These are phyloP conservation scores for Phyto melanocephala DNA, from an alignment of 2,888 invertebrate species.

Conservation along the genomic window DNA sequence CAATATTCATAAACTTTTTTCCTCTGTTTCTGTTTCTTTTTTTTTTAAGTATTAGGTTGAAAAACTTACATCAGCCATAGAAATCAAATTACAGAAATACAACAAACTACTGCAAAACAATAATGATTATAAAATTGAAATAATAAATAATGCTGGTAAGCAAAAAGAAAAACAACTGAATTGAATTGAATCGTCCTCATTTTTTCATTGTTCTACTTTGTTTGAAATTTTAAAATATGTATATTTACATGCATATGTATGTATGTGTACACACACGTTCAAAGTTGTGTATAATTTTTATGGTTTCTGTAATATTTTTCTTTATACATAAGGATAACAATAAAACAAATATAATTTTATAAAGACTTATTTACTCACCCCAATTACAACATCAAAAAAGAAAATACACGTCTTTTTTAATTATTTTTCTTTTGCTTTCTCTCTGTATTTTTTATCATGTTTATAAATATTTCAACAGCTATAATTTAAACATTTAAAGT, in stretches of 20 bases:
- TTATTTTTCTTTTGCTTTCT: too few species aligned
- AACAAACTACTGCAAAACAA: too few species aligned
- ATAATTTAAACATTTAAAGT: too few species aligned
- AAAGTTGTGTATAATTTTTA: too few species aligned
- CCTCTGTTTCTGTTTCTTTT: background rate
- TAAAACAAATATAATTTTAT: too few species aligned
- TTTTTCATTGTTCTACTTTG: background rate
- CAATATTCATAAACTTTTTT: slow-evolving; percentile 7
- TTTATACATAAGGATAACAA: too few species aligned
- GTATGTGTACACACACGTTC: background rate
- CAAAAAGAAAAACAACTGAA: slow-evolving; percentile 55
- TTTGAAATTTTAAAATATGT: background rate
- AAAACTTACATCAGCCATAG: background rate
- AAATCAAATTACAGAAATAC: background rate
- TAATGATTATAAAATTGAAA: slow-evolving; percentile 49
- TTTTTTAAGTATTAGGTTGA: background rate
- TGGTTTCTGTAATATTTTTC: too few species aligned
- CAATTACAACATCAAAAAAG: too few species aligned
- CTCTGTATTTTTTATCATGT: too few species aligned
- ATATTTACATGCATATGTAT: background rate
- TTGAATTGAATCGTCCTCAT: slow-evolving; percentile 75
- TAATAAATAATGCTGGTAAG: slow-evolving; percentile 22
- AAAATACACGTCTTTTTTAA: too few species aligned
- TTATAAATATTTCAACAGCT: too few species aligned
- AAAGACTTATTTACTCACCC: too few species aligned